A percentile compares a stretch with the other conserved stretches of the same genome.
phyloP scores from a whole-genome alignment of 1,140 invertebrate genomes.

The Zaprionus ornatus region DNA sequence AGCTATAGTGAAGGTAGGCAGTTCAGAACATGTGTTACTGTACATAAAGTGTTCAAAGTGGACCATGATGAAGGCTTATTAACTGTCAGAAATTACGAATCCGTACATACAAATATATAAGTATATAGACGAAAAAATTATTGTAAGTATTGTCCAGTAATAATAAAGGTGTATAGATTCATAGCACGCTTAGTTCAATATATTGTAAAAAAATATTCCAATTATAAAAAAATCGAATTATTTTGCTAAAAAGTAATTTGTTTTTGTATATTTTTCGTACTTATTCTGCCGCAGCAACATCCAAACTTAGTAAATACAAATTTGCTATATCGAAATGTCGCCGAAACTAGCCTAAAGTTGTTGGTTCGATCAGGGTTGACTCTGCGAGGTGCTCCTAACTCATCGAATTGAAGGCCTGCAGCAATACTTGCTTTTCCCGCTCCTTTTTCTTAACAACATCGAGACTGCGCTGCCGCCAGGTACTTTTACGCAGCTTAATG shows the following conservation, averaged over 20 bases:
- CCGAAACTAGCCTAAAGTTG: conserved; percentile 71
- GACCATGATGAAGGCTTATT: neutral
- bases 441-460: conserved; percentile 98
- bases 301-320: conserved; percentile 50
- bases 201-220: neutral
- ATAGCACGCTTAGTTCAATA: neutral
- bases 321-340: conserved; percentile 64
- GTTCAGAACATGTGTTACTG: neutral
- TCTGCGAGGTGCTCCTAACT: conserved; percentile 31
- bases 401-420: conserved; percentile 87
- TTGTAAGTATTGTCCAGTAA: conserved; percentile 1
- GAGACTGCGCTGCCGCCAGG: conserved; percentile 97
- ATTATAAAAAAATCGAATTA: neutral
- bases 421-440: conserved; percentile 93
- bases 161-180: neutral
- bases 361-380: neutral
- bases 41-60: conserved; percentile 10
- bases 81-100: neutral
- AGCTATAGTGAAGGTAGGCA: conserved; percentile 12
- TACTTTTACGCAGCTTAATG: conserved; percentile 98
- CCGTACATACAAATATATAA: neutral
- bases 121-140: neutral
- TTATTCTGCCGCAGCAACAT: conserved; percentile 47
- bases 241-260: conserved; percentile 64
- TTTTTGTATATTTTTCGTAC: conserved; percentile 41